Evolutionary conservation across 2,797 vertebrate genomes (phyloP), one percentile per base, ranked within the genome.

Genomic region (Macropus fuliginosus): DNA sequence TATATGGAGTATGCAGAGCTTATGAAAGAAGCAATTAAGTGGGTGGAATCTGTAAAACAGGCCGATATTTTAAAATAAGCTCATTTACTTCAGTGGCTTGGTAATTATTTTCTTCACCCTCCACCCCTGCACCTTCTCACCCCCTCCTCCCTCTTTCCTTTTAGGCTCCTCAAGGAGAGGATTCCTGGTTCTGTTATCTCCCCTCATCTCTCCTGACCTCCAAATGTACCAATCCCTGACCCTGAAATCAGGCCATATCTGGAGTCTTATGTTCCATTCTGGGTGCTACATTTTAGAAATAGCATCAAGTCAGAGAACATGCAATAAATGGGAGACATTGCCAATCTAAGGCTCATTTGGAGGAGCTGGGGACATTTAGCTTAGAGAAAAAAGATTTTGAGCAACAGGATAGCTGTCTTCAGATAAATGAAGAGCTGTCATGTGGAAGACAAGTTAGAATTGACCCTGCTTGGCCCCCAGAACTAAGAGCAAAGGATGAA

Each of bases 1-100:
- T 94, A 27, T 93, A 94, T 97, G 57, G 74, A 96, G 96, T 91
- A 62, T 91, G 93, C 50, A 93, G 94, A 95, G 92, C 97, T 98
- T 97, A 97, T 97, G 95, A 97, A 98, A 97, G 96, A 98, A 97
- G 59, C 55, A 97, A 96, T 98, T 96, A 97, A 95, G 56, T 96
- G 92, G 59, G 94, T 28, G 40, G 62, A 94, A 66, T 55, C 62
- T 97, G 56, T 97, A 96, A 97, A 96, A 97, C 97, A 96, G 95
- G 66, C 87, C 98, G 94, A 94, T 96, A 93, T 95, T 98, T 97
- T 93, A 97, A 98, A 97, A 91, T 62, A 74, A 89, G 56, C 34
- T 97, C 93, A 28, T 97, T 97, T 96, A 94, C 90, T 95, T 13
- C n/a, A 81, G 50, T 46, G 94, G 74, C 91, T 24, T 89, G 95